phyloP scores from a whole-genome alignment of 2,113 vertebrate species.

The Notothenia rossii region DNA sequence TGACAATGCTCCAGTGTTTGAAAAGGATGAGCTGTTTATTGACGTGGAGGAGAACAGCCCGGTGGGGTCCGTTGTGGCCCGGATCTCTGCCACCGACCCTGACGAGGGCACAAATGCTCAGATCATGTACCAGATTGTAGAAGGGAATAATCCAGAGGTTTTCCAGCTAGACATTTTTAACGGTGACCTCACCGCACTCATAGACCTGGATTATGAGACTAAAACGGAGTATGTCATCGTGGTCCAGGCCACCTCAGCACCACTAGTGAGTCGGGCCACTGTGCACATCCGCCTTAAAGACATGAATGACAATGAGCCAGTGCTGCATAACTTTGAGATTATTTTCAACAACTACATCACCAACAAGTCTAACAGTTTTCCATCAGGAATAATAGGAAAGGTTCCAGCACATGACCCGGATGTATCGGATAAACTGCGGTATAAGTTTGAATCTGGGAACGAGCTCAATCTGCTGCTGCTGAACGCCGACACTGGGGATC shows the following conservation, averaged over 20 bases:
- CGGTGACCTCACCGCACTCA: conserved; percentile 91
- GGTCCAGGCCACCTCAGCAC: conserved; percentile 96
- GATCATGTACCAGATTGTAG: conserved; percentile 98
- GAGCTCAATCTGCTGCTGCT: conserved; percentile 91
- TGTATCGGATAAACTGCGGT: conserved; percentile 92
- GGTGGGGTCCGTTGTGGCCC: conserved; percentile 92
- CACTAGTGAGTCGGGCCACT: conserved; percentile 93
- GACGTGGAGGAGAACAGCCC: conserved; percentile 93
- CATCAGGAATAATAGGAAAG: conserved; percentile 93
- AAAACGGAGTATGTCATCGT: conserved; percentile 92
- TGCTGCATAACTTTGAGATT: conserved; percentile 94
- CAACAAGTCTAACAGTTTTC: conserved; percentile 97
- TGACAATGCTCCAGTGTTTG: conserved; percentile 95
- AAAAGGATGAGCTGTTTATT: conserved; percentile 92
- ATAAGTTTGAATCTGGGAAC: conserved; percentile 93
- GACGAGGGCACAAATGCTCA: conserved; percentile 96
- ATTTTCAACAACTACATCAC: conserved; percentile 98
- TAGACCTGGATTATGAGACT: conserved; percentile 94
- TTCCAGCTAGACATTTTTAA: conserved; percentile 96
- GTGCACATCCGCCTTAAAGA: conserved; percentile 92
- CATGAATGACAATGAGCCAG: conserved; percentile 92
- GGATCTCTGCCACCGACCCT: conserved; percentile 89
- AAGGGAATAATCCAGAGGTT: conserved; percentile 94
- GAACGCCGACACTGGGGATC: conserved; percentile 90
- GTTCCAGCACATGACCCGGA: conserved; percentile 95